Percentiles rank a stretch among this genome's conserved stretches.
Evolutionary conservation across 2,797 vertebrate genomes (phyloP).

Genomic region (Tangara arthus): DNA sequence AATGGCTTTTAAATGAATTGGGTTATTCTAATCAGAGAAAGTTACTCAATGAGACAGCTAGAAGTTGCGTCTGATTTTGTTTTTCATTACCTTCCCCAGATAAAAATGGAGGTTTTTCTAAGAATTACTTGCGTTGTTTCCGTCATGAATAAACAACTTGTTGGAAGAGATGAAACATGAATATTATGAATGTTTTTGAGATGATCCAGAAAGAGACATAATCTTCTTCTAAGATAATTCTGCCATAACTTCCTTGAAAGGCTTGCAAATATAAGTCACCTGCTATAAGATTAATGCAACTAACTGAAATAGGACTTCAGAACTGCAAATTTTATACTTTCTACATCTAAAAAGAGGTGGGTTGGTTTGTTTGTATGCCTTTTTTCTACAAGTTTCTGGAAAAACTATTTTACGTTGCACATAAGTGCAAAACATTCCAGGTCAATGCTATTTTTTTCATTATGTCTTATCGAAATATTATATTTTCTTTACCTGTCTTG

Average conservation of each 20-base stretch:
- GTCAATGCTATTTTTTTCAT: neutral
- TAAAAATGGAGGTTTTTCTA: neutral
- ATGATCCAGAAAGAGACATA: neutral
- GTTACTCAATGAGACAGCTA: rapidly evolving
- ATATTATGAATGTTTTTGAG: neutral
- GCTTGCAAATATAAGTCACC: neutral
- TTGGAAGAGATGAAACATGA: neutral
- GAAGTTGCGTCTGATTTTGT: neutral
- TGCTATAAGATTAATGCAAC: neutral
- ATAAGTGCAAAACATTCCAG: neutral
- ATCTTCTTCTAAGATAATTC: neutral
- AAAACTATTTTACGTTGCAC: neutral
- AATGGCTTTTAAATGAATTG: neutral
- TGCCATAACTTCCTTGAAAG: neutral
- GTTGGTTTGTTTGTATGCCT: neutral
- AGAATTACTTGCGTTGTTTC: neutral
- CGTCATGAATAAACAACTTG: neutral
- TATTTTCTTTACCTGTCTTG: neutral
- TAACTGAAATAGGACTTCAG: neutral
- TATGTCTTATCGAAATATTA: neutral
- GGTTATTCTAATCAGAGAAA: neutral
- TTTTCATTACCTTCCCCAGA: neutral
- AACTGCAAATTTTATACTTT: neutral
- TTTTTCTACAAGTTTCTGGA: neutral
- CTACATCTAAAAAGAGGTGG: neutral